phyloP scores from a whole-genome alignment of 2,888 invertebrate genomes.

The Ernsta delagoae region DNA sequence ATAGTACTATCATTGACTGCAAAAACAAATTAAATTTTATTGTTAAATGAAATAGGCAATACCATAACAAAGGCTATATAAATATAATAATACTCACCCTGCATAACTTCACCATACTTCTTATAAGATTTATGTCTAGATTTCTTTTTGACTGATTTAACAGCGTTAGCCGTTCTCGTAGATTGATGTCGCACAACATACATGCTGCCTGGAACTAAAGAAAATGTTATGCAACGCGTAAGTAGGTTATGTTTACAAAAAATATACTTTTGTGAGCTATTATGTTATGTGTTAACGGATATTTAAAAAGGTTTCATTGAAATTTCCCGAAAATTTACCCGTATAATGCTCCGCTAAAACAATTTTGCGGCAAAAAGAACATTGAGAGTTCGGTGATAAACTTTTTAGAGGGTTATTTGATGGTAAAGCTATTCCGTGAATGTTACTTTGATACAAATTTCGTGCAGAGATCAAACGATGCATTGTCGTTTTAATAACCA shows the following conservation, averaged over 20 bases:
- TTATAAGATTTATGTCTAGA: slow-evolving; percentile 74
- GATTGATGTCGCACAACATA: slow-evolving; percentile 66
- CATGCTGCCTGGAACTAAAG: slow-evolving; percentile 64
- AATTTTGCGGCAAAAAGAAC: slow-evolving; percentile 74
- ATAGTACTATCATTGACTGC: slow-evolving; percentile 87
- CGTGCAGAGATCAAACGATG: slow-evolving; percentile 73
- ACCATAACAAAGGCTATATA: no score
- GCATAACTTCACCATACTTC: slow-evolving; percentile 88
- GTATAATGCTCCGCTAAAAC: slow-evolving; percentile 61
- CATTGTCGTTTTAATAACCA: slow-evolving; percentile 55
- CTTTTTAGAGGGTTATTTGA: slow-evolving; percentile 55
- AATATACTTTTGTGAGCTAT: no score
- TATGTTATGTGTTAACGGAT: no score
- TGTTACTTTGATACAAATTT: slow-evolving; percentile 70
- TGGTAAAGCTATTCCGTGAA: slow-evolving; percentile 61
- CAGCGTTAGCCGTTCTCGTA: slow-evolving; percentile 69
- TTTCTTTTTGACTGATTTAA: slow-evolving; percentile 71
- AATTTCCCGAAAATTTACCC: slow-evolving; percentile 54
- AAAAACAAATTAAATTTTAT: slow-evolving; percentile 43
- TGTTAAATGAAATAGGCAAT: neutral
- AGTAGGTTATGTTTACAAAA: slow-evolving; percentile 53
- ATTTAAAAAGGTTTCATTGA: no score
- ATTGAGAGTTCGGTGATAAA: slow-evolving; percentile 66
- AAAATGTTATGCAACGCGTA: slow-evolving; percentile 71
- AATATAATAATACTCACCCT: slow-evolving; percentile 77